Evolutionary conservation across 2,797 vertebrate species (phyloP), one percentile per base, ranked within the genome.

Genomic region (Dipus sagitta): DNA sequence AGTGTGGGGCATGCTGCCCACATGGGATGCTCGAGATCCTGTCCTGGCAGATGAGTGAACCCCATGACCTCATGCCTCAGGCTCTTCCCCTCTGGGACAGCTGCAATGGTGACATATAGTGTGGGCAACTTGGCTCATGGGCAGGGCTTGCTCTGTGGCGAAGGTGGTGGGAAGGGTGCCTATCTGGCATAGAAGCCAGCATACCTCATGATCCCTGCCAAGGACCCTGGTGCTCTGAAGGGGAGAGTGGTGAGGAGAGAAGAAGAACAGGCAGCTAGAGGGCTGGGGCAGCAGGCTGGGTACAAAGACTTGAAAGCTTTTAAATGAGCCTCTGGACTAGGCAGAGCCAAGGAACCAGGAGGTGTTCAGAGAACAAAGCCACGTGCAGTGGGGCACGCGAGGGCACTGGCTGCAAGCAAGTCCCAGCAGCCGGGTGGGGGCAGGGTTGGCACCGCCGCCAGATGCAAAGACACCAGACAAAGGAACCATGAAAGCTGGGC

Each of bases 331-430:
- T 13, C 70, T 2, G 65, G 26, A 28, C 18, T 1, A 34, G 64
- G 47, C 34, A 65, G 54, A 67, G n/a, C 21, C 78, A 60, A 60
- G 83, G 54, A 64, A 54, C 64, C 3, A 3, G 26, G 34, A 38
- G 18, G 78, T 1, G 14, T 62, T 83, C 68, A 26, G 24, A 54
- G 34, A 70, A 77, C n/a, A 58, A 20, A 28, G 21, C 20, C 47
- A 47, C 0, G 0, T 6, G 68, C 32, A 3, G 17, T 20, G 20
- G n/a, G 86, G 32, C 17, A 3, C 1, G 0, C 3, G 38, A 47
- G 47, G 15, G 77, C 8, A 0, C 3, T n/a, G 18, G 6, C 71
- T 3, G 32, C 75, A 20, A 64, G 52, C 42, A 47, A 72, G 32
- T 28, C 72, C 9, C 1, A 2, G 1, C 0, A 3, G 58, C 62